A percentile compares a stretch with the other conserved stretches of the same genome.
phyloP scores from a whole-genome alignment of 2,113 vertebrate genomes.

The Dromiciops gliroides region DNA sequence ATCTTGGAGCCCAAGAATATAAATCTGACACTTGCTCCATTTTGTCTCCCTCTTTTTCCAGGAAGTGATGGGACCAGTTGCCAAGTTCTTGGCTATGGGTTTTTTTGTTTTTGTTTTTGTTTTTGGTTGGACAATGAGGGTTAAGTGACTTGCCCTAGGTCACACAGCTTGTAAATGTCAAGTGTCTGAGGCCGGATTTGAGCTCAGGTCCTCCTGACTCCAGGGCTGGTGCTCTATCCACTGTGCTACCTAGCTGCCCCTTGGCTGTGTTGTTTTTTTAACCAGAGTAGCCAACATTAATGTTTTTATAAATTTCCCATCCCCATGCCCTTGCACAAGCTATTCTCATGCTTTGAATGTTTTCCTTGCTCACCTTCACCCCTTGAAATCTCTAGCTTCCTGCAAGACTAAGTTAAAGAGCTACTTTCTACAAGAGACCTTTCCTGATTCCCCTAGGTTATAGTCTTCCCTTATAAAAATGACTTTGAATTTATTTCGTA shows the following conservation, averaged over 20 bases:
- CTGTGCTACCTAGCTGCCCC: too few species aligned
- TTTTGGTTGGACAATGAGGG: too few species aligned
- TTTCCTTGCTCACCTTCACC: not conserved
- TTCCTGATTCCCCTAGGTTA: not conserved
- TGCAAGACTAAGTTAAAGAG: not conserved
- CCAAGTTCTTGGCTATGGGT: too few species aligned
- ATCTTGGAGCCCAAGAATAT: not conserved
- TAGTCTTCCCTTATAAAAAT: not conserved
- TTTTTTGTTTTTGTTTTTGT: not conserved
- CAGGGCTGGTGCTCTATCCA: too few species aligned
- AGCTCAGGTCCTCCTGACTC: too few species aligned
- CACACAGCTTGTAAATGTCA: too few species aligned
- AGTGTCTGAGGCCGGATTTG: too few species aligned
- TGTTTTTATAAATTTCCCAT: not conserved
- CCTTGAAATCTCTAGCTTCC: not conserved
- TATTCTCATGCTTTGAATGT: not conserved
- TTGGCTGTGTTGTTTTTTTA: too few species aligned
- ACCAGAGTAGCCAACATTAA: not conserved
- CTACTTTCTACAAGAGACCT: not conserved
- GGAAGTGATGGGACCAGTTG: not conserved
- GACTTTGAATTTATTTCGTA: not conserved
- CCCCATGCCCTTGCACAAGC: not conserved
- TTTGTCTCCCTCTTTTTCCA: not conserved
- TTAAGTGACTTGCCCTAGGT: too few species aligned
- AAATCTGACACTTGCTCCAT: not conserved